Percentiles rank a stretch among this genome's conserved stretches.
These are phyloP conservation scores for Amphibalanus amphitrite DNA, from an alignment of 1,140 invertebrate species.

Conservation along the genomic window DNA sequence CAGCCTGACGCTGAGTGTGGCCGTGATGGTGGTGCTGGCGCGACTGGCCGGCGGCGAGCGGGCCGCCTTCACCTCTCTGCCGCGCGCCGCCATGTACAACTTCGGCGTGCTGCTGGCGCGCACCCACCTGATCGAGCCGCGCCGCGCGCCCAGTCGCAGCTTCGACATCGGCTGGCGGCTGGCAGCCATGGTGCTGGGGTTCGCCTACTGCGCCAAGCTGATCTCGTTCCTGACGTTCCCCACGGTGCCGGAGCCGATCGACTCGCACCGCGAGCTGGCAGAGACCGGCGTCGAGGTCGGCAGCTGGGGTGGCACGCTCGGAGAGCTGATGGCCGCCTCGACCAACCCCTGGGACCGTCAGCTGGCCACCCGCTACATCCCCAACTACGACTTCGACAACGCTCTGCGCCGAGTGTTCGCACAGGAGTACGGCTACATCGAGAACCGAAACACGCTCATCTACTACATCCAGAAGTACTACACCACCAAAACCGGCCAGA, in stretches of 20 bases:
- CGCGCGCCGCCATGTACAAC: background rate
- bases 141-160: background rate
- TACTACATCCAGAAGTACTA: slow-evolving; percentile 15
- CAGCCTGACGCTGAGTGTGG: background rate
- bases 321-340: slow-evolving; percentile 12
- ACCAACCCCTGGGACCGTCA: slow-evolving; percentile 1
- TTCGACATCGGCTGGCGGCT: slow-evolving; percentile 14
- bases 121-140: background rate
- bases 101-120: background rate
- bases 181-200: slow-evolving; percentile 12
- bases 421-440: slow-evolving; percentile 15
- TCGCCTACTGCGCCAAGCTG: slow-evolving; percentile 17
- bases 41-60: background rate
- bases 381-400: slow-evolving; percentile 1
- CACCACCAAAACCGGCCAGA: slow-evolving; percentile 14
- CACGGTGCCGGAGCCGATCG: slow-evolving; percentile 12
- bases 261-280: slow-evolving; percentile 13
- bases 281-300: slow-evolving; percentile 13
- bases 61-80: background rate
- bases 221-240: slow-evolving; percentile 15
- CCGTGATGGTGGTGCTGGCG: background rate
- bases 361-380: slow-evolving; percentile 5
- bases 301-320: slow-evolving; percentile 14
- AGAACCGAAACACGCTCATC: slow-evolving; percentile 16
- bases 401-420: background rate